phyloP scores from a whole-genome alignment of 2,113 vertebrate genomes.

The Spea bombifrons region DNA sequence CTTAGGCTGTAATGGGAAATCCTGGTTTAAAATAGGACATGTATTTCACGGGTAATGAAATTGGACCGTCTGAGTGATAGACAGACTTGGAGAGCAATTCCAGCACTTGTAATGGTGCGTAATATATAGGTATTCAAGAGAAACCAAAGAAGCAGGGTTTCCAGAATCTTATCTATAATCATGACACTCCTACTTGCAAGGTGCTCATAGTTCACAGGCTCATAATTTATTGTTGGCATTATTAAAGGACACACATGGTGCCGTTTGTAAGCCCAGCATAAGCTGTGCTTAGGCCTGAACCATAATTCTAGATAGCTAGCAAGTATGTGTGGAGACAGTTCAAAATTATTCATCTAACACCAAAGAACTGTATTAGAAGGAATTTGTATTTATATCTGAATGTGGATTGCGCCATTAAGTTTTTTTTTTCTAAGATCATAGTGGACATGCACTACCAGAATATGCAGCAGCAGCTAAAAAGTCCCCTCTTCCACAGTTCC shows the following conservation, averaged over 20 bases:
- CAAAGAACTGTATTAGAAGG: not conserved
- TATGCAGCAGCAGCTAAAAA: too few relatives aligned
- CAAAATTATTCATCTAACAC: not conserved
- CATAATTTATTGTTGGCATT: conserved; percentile 4
- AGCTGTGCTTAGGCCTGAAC: not conserved
- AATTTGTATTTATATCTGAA: not conserved
- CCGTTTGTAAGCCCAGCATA: not conserved
- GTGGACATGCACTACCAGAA: too few relatives aligned
- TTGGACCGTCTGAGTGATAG: too few relatives aligned
- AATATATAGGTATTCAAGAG: not conserved
- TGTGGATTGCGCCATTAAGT: too few relatives aligned
- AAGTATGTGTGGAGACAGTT: not conserved
- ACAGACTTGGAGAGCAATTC: not conserved
- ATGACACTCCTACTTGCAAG: not conserved
- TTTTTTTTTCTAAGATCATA: not conserved
- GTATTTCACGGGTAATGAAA: too few relatives aligned
- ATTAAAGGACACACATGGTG: conserved; percentile 4
- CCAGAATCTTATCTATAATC: not conserved
- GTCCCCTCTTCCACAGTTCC: too few relatives aligned
- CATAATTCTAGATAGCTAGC: not conserved
- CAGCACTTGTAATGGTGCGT: not conserved
- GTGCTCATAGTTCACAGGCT: too few relatives aligned
- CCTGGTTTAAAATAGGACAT: too few relatives aligned
- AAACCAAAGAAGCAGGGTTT: not conserved
- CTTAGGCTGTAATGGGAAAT: too few relatives aligned